Evolutionary conservation across 2,797 vertebrate species (phyloP), one percentile per base, ranked within the genome.

Genomic region (Malacoctenus gilli): DNA sequence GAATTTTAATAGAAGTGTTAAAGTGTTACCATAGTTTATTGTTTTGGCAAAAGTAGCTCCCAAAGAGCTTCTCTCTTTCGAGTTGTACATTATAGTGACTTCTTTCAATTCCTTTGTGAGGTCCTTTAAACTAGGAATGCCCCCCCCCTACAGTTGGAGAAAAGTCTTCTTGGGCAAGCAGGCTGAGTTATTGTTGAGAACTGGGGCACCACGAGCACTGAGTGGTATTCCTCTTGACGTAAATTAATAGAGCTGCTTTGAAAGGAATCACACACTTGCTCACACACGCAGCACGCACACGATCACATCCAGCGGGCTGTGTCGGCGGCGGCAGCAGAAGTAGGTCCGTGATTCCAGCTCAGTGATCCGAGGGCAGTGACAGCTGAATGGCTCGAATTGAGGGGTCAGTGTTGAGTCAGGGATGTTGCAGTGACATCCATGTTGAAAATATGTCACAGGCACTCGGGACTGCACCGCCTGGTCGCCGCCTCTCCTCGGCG

Each of bases 261-360:
- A 23, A 68, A 65, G 46, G 69, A 63, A 46, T 49, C 25, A 37
- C 40, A 59, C 30, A 51, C 44, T 55, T 22, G 48, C 42, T 47
- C 54, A 15, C 25, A 28, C 25, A 5, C 25, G 9, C 25, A 28
- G n/a, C 20, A 42, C 21, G 51, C 36, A 48, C 50, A 37, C 32
- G 56, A 0, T n/a, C 7, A 23, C 47, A 56, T 37, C 13, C 59
- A 41, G 15, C 57, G 43, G 49, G 59, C 59, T 44, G 38, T 52
- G n/a, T 48, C 53, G 62, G 44, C 56, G 62, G 44, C 56, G 63
- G 57, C 56, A 54, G 65, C 47, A 84, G 68, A 87, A 83, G 50
- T 88, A 82, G 86, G 85, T 85, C 85, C 85, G 50, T 43, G 71
- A 68, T 90, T 89, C 83, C 84, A 80, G 82, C 43, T 80, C 72